Conservation (phyloP, 2,888 invertebrate genomes). For the Phasia obesa region DNA sequence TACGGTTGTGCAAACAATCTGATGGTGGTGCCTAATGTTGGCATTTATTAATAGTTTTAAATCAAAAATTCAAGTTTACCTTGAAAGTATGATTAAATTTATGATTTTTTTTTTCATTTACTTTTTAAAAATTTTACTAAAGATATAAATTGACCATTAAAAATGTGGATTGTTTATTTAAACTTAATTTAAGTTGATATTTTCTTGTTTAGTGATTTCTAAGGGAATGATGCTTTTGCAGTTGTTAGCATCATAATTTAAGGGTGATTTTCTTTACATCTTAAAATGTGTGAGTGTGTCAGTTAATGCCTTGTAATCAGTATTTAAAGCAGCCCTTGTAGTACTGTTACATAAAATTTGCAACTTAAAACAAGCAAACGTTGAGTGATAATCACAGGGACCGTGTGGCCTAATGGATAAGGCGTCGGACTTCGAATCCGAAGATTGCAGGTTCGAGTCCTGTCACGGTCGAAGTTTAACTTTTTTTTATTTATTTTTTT, state of each 20-base stretch:
- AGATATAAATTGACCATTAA: slow-evolving; percentile 40
- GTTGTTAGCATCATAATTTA: slow-evolving; percentile 3
- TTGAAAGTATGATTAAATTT: slow-evolving; percentile 61
- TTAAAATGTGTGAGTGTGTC: neutral
- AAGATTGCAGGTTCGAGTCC: slow-evolving; percentile 84
- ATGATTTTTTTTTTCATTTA: slow-evolving; percentile 7
- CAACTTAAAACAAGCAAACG: slow-evolving; percentile 8
- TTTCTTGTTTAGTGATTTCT: neutral
- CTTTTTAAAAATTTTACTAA: slow-evolving; percentile 2
- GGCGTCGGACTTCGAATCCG: slow-evolving; percentile 83
- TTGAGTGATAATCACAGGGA: slow-evolving; percentile 68
- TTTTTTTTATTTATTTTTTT: slow-evolving; percentile 48
- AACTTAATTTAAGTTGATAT: too few relatives aligned
- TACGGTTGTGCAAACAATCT: slow-evolving; percentile 27
- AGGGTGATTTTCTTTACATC: slow-evolving; percentile 45
- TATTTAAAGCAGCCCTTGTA: slow-evolving; percentile 47
- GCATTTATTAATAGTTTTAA: slow-evolving; percentile 58
- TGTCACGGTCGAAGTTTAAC: slow-evolving; percentile 81
- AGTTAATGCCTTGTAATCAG: neutral
- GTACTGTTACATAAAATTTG: slow-evolving; percentile 13
- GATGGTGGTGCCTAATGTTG: slow-evolving; percentile 42
- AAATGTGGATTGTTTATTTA: too few relatives aligned
- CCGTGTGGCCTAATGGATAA: slow-evolving; percentile 83
- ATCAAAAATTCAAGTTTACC: slow-evolving; percentile 56
- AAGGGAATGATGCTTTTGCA: neutral